Conservation (phyloP, 2,888 invertebrate genomes). For the Cyaniris semiargus region DNA sequence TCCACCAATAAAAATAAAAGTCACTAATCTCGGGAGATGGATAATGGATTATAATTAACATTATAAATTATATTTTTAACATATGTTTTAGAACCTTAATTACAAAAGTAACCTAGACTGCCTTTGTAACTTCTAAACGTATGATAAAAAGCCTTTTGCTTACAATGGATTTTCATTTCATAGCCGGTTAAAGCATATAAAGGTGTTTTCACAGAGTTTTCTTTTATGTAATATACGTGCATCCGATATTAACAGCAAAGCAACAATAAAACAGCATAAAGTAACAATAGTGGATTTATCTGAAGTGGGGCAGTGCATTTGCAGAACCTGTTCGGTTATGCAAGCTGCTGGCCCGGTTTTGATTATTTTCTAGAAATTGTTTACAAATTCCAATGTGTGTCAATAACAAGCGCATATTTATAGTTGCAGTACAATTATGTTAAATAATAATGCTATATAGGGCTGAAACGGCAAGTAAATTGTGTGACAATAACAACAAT, state of each 20-base stretch:
- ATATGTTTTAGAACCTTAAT: not conserved
- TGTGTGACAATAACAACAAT: no score
- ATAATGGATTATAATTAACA: no score
- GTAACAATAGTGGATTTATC: slow-evolving; percentile 9
- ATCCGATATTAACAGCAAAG: not conserved
- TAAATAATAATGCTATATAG: no score
- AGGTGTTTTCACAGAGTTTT: not conserved
- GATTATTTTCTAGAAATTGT: slow-evolving; percentile 11
- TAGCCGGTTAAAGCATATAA: not conserved
- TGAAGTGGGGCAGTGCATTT: not conserved
- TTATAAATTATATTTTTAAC: no score
- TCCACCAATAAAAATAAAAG: no score
- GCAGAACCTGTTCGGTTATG: slow-evolving; percentile 4
- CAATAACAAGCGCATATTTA: not conserved
- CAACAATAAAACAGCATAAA: not conserved
- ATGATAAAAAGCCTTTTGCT: not conserved
- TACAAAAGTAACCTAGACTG: not conserved
- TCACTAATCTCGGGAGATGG: no score
- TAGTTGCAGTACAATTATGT: no score
- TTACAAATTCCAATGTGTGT: not conserved
- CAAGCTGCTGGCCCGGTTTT: not conserved
- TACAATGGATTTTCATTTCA: not conserved
- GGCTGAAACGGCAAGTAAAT: no score
- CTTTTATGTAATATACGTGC: not conserved
- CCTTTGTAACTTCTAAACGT: not conserved